These are phyloP conservation scores for Agelastica alni DNA, from an alignment of 2,888 invertebrate genomes.

Conservation along the genomic window DNA sequence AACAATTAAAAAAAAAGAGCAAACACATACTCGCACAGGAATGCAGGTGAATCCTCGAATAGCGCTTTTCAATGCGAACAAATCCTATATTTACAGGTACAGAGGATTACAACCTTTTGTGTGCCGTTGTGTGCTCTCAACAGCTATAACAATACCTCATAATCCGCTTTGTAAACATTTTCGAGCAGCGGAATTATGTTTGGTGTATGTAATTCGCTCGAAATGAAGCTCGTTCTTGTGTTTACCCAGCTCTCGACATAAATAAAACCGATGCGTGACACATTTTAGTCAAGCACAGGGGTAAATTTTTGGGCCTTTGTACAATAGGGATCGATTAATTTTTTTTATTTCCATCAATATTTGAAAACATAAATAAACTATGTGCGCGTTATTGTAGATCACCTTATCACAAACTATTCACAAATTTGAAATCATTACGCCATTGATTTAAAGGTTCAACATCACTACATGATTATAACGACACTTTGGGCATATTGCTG, in stretches of 20 bases:
- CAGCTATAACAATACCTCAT: conserved; percentile 44
- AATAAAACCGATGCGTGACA: conserved; percentile 46
- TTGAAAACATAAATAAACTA: no score
- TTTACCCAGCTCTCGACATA: conserved; percentile 42
- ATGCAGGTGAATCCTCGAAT: conserved; percentile 11
- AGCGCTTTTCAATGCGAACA: conserved; percentile 7
- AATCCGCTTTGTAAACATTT: conserved; percentile 46
- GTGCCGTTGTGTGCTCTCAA: conserved; percentile 44
- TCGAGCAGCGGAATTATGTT: conserved; percentile 36
- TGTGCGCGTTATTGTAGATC: no score
- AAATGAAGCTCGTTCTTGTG: conserved; percentile 40
- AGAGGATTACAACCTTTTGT: conserved; percentile 29
- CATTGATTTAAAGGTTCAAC: no score
- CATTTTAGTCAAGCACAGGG: conserved; percentile 31
- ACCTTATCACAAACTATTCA: no score
- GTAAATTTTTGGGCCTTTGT: no score
- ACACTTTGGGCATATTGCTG: no score
- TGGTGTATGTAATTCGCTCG: conserved; percentile 42
- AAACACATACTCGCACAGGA: no score
- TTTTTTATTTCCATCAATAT: no score
- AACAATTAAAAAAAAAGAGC: no score
- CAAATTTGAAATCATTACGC: no score
- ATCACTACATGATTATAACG: no score
- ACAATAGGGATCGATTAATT: no score
- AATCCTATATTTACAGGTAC: conserved; percentile 32